phyloP scores from a whole-genome alignment of 1,140 invertebrate species.

The Drosophila truncata region DNA sequence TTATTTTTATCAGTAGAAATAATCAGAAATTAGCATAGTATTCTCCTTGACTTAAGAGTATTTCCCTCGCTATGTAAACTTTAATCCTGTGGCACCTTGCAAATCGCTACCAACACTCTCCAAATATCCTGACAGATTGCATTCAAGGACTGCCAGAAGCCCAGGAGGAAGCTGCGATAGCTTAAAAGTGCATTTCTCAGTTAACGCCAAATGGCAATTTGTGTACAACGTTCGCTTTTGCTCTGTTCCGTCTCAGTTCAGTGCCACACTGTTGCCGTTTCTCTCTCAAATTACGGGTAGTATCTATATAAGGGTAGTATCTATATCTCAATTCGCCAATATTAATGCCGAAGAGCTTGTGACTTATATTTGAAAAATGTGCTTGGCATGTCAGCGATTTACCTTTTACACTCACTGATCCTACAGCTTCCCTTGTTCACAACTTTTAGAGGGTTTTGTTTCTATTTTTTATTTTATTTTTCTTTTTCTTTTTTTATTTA shows the following conservation, averaged over 20 bases:
- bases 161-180: slow-evolving; percentile 29
- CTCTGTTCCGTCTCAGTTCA: slow-evolving; percentile 6
- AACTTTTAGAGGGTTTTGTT: slow-evolving; percentile 1
- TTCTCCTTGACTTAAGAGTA: slow-evolving; percentile 4
- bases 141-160: slow-evolving; percentile 48
- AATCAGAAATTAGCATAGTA: neutral
- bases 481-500: neutral
- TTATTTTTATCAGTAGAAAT: too few relatives aligned
- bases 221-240: slow-evolving; percentile 57
- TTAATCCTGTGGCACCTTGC: slow-evolving; percentile 1
- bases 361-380: slow-evolving; percentile 72
- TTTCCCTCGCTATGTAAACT: neutral
- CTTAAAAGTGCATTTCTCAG: slow-evolving; percentile 82
- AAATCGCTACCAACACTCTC: slow-evolving; percentile 44
- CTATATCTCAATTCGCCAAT: slow-evolving; percentile 61
- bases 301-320: slow-evolving; percentile 40
- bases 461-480: slow-evolving; percentile 1
- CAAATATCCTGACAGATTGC: slow-evolving; percentile 73
- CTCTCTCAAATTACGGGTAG: slow-evolving; percentile 50
- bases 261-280: slow-evolving; percentile 15
- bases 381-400: slow-evolving; percentile 74
- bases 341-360: slow-evolving; percentile 64
- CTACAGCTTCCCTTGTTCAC: slow-evolving; percentile 13
- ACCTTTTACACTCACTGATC: slow-evolving; percentile 52
- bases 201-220: slow-evolving; percentile 78